Conservation (phyloP, 1,140 invertebrate genomes). For the honey bee (Apis mellifera) region Amel_HAv3.1 CM009934.2:10185001-10185500, state of each 20-base stretch:
- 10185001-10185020: slow-evolving; percentile 84
- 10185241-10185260: slow-evolving; percentile 85
- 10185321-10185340: slow-evolving; percentile 68
- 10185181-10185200: not conserved
- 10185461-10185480: slow-evolving; percentile 84
- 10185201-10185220: slow-evolving; percentile 8
- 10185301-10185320: slow-evolving; percentile 88
- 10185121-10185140: slow-evolving; percentile 83
- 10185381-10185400: not conserved
- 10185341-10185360: slow-evolving; percentile 58
- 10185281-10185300: slow-evolving; percentile 87
- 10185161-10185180: not conserved
- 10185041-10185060: slow-evolving; percentile 85
- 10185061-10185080: slow-evolving; percentile 89
- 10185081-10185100: slow-evolving; percentile 85
- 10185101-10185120: slow-evolving; percentile 88
- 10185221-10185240: slow-evolving; percentile 84
- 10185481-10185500: slow-evolving; percentile 87
- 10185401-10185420: not conserved
- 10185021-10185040: slow-evolving; percentile 84
- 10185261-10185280: slow-evolving; percentile 87
- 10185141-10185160: not conserved
- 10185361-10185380: not conserved
- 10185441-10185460: slow-evolving; percentile 83
- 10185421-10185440: slow-evolving; percentile 77